Evolutionary conservation across 2,888 invertebrate species (phyloP).

Genomic region (Prionchulus punctatus): DNA sequence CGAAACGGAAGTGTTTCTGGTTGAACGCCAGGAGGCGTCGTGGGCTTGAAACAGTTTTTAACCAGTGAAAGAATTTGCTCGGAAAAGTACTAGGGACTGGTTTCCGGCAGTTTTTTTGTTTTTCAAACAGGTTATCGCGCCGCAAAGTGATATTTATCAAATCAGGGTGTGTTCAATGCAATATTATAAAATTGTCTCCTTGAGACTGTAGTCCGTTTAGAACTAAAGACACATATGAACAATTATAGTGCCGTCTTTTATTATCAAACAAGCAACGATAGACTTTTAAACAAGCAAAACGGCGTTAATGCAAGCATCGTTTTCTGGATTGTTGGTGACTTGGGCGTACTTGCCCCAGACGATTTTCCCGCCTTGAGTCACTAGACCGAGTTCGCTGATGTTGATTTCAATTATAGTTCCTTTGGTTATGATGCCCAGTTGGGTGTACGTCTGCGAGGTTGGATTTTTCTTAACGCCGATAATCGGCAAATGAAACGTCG

Average conservation of each 20-base stretch:
- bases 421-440: constrained; percentile 92
- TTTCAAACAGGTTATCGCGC: too few relatives aligned
- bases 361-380: constrained; percentile 95
- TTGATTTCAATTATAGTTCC: constrained; percentile 47
- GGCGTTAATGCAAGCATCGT: constrained; percentile 98
- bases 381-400: constrained; percentile 90
- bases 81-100: too few relatives aligned
- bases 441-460: constrained; percentile 87
- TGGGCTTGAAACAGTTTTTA: too few relatives aligned
- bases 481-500: constrained; percentile 88
- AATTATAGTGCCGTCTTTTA: not conserved
- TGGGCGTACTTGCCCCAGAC: constrained; percentile 99
- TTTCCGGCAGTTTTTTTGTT: too few relatives aligned
- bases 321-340: constrained; percentile 97
- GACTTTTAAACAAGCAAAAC: constrained; percentile 76
- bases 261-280: constrained; percentile 1
- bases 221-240: not conserved
- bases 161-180: too few relatives aligned
- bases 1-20: not conserved
- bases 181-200: too few relatives aligned
- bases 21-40: too few relatives aligned
- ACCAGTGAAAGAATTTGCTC: too few relatives aligned
- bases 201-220: not conserved
- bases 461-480: constrained; percentile 99
- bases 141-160: too few relatives aligned